phyloP scores from a whole-genome alignment of 2,888 invertebrate species.

The Drosophila pseudotalamancana region DNA sequence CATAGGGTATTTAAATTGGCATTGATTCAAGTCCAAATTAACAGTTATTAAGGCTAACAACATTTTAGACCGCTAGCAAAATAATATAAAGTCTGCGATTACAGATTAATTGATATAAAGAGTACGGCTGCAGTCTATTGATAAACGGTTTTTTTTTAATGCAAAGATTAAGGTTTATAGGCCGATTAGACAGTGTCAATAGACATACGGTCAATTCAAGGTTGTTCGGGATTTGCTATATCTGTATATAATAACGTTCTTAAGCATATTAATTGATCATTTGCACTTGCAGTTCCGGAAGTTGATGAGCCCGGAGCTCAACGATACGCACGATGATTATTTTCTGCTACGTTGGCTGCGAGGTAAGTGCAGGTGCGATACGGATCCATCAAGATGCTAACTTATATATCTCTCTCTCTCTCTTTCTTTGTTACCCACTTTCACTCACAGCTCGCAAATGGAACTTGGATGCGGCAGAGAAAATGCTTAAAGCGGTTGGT shows the following conservation, averaged over 20 bases:
- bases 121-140: not conserved
- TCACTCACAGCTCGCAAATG: conserved; percentile 89
- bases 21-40: conserved; percentile 49
- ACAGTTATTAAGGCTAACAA: conserved; percentile 51
- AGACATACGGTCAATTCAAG: not conserved
- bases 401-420: not conserved
- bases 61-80: conserved; percentile 12
- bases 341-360: conserved; percentile 92
- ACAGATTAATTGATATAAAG: conserved; percentile 1
- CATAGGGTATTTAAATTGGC: not conserved
- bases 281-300: conserved; percentile 88
- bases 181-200: not conserved
- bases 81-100: conserved; percentile 15
- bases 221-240: not conserved
- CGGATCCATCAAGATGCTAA: not conserved
- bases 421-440: not conserved
- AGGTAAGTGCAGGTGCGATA: conserved; percentile 85
- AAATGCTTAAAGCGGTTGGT: conserved; percentile 94
- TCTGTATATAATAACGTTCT: not conserved
- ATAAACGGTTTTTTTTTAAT: conserved; percentile 1
- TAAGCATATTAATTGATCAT: not conserved
- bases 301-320: conserved; percentile 88
- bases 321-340: conserved; percentile 91
- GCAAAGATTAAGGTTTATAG: conserved; percentile 6
- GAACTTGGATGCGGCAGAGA: conserved; percentile 94